Evolutionary conservation across 2,113 vertebrate species (phyloP), one percentile per base, ranked within the genome.

Genomic region (Anarhynchus alexandrinus): DNA sequence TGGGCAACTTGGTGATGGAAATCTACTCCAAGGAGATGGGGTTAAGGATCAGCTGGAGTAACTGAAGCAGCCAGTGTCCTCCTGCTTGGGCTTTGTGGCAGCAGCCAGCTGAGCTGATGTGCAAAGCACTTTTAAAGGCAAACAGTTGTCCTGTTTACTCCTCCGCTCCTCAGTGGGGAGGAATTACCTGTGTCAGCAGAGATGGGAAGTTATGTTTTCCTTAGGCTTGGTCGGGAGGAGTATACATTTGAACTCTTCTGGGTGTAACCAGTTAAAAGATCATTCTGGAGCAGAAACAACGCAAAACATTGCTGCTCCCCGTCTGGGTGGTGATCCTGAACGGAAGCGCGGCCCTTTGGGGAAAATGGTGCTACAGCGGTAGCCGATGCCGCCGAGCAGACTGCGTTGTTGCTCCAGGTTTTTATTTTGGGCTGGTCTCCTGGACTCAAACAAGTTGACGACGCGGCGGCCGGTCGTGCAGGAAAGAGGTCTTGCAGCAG

Each of bases 171-270:
- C 61, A 14, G 3, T 69, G 73, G 66, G 58, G 59, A 95, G 73
- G 70, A 91, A 95, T 97, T 88, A 90, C 80, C 88, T 90, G 70
- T 85, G 70, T 92, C 85, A 96, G 84, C 92, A 90, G 66, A 80
- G 67, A 88, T 40, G 45, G 69, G 59, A 52, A 88, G 57, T 70
- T 91, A 20, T 82, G 17, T 95, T 93, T 87, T 83, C 72, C 72
- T 67, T 32, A 64, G n/a, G 32, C 71, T 91, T 47, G 40, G 32
- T 21, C 17, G 9, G 62, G 85, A 81, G 73, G 71, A 73, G 80
- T 11, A 6, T n/a, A 29, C 14, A 7, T 72, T 43, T 80, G 62
- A 73, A 66, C 25, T 73, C 16, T 57, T 78, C 40, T 71, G 79
- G 47, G 32, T 45, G 21, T 84, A 80, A 51, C 29, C 52, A 34